A percentile compares a stretch with the other conserved stretches of the same genome.
Evolutionary conservation across 2,888 invertebrate species (phyloP).

Genomic region (Trachelus troglodyta): DNA sequence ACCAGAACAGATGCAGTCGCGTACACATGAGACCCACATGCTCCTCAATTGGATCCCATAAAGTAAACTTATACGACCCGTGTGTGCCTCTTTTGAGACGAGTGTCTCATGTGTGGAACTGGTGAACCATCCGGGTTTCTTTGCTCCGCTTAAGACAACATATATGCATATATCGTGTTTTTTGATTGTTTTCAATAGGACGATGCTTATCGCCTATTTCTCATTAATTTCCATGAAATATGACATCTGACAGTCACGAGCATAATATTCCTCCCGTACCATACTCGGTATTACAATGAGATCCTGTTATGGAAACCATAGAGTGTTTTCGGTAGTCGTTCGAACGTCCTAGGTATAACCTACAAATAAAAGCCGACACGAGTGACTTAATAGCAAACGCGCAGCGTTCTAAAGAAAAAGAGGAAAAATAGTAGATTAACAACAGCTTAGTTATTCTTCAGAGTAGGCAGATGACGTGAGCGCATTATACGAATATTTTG

Average conservation of each 20-base stretch:
- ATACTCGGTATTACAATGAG: not conserved
- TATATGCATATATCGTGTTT: conserved; percentile 17
- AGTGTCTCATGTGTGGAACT: not conserved
- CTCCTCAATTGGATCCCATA: conserved; percentile 22
- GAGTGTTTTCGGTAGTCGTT: not conserved
- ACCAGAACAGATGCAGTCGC: conserved; percentile 22
- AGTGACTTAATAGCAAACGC: not conserved
- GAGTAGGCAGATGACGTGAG: not conserved
- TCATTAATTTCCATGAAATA: not conserved
- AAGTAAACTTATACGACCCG: conserved; percentile 10
- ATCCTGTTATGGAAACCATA: not conserved
- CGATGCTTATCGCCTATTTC: not conserved
- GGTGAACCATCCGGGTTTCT: conserved; percentile 10
- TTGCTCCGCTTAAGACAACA: conserved; percentile 4
- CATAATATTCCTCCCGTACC: not conserved
- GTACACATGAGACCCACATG: conserved; percentile 17
- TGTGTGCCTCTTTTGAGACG: not conserved
- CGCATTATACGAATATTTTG: not conserved
- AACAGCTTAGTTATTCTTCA: not conserved
- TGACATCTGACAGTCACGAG: not conserved
- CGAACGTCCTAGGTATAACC: not conserved
- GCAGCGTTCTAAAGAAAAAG: not conserved
- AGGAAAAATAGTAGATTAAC: not conserved
- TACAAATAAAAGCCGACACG: not conserved
- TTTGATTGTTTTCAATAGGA: conserved; percentile 29